Evolutionary conservation across 2,888 invertebrate species (phyloP), one percentile per base, ranked within the genome.

Genomic region (Drosophila ezoana): DNA sequence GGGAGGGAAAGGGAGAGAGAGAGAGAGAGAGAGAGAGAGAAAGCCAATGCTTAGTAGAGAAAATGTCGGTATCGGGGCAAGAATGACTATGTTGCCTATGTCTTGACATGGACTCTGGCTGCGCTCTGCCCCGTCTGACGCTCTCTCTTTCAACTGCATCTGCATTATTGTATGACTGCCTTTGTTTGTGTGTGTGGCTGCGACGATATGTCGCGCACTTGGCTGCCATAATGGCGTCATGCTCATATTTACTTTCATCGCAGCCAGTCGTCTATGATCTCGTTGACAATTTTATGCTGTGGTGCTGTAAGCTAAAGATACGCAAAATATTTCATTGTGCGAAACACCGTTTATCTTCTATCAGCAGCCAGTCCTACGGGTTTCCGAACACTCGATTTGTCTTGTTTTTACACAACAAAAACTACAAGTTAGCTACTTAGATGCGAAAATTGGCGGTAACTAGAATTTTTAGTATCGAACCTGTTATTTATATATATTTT

Each of bases 221-320:
- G 74, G 72, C 76, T 85, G 81, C 76, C 75, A 70, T 79, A 82
- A 84, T 87, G 89, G 89, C 85, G 89, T 83, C 89, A 87, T 85
- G 78, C 86, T 88, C 84, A 80, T 83, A 87, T 89, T 83, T 88
- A 89, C 88, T 87, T 87, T 84, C 86, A 87, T 79, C 83, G 85
- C 77, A 70, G 76, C 63, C 76, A 81, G 78, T 74, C 79, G 74
- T 81, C 85, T 87, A 87, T 81, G 84, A 87, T 76, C 86, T 86
- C 78, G 87, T 87, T 90, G 90, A 90, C 89, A 90, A 89, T 86
- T 90, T 89, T 81, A 89, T 87, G 87, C 57, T 58, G 61, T 72
- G 68, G 40, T 67, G 75, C 77, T 82, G 83, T 53, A 69, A 65
- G 79, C 70, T 32, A 37, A 59, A 80, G 79, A 82, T 89, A 89